Evolutionary conservation across 2,797 vertebrate genomes (phyloP).

Genomic region (Cossypha caffra): DNA sequence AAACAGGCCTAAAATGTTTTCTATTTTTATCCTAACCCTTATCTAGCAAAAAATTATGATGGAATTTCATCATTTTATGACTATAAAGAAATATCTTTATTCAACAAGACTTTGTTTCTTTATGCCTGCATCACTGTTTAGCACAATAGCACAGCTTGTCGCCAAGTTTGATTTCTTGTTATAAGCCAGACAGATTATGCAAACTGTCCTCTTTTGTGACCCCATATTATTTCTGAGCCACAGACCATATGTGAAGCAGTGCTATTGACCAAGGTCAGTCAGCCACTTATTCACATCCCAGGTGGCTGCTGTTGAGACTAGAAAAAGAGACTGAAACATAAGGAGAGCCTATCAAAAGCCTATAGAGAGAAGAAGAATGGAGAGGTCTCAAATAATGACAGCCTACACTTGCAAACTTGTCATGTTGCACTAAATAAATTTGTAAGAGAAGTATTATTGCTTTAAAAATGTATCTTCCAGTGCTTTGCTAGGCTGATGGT

Average conservation of each 20-base stretch:
- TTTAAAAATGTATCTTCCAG: background rate
- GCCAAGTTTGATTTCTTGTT: background rate
- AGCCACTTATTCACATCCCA: background rate
- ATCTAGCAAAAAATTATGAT: background rate
- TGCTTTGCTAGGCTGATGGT: background rate
- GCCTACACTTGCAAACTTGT: background rate
- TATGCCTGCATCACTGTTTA: background rate
- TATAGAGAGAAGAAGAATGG: constrained; percentile 3
- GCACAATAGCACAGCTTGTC: background rate
- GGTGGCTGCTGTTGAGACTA: background rate
- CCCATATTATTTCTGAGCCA: background rate
- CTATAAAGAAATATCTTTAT: background rate
- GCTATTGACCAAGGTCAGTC: background rate
- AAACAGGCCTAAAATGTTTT: background rate
- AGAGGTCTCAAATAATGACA: constrained; percentile 15
- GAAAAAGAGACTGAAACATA: constrained; percentile 26
- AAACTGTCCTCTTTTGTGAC: background rate
- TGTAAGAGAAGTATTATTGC: background rate
- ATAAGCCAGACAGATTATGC: background rate
- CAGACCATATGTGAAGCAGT: background rate
- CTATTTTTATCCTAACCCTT: background rate
- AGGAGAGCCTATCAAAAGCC: background rate
- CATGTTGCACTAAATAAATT: background rate
- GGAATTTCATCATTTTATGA: background rate
- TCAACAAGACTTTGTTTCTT: background rate